Evolutionary conservation across 2,113 vertebrate genomes (phyloP), one percentile per base, ranked within the genome.

Genomic region (Heteronetta atricapilla): DNA sequence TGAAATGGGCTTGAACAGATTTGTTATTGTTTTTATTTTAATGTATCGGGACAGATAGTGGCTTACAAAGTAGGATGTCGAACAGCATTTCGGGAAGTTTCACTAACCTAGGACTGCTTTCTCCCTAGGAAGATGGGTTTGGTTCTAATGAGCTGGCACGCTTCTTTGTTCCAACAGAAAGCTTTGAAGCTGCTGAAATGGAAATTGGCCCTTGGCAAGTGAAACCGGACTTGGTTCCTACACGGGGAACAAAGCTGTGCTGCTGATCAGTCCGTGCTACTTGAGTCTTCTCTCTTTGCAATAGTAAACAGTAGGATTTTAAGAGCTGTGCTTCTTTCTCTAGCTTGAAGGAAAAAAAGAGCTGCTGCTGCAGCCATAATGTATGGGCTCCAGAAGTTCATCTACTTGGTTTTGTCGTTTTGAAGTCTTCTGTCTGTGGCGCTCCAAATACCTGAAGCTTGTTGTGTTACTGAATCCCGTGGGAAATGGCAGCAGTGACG

Each of bases 161-260:
- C 66, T 77, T 90, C 93, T 72, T 79, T 85, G 64, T 76, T 90
- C 38, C 19, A 34, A 59, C 44, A 74, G 60, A 82, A 86, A 84
- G n/a, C 60, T 95, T 79, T 77, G 75, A 80, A 95, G 76, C 67
- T 48, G 81, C 2, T 8, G 59, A 88, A 89, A 66, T 92, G 70
- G 75, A 82, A 94, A 86, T 50, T 92, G 46, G 66, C 75, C 60
- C 86, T 93, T 93, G 64, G 79, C 62, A 63, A 70, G 46, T 94
- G 85, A 76, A 91, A 83, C 77, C 88, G 44, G 42, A 92, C 73
- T 53, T 84, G 75, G 66, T 84, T 89, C 46, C 52, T 90, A 26
- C 18, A 10, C 36, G 53, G 68, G 48, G 33, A 77, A 74, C 63
- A 88, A 86, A 46, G 36, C 53, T 69, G 82, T 95, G n/a, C 36